A percentile compares a stretch with the other conserved stretches of the same genome.
These are phyloP conservation scores for Odontomachus brunneus DNA, from an alignment of 1,140 invertebrate species.

Conservation along the genomic window DNA sequence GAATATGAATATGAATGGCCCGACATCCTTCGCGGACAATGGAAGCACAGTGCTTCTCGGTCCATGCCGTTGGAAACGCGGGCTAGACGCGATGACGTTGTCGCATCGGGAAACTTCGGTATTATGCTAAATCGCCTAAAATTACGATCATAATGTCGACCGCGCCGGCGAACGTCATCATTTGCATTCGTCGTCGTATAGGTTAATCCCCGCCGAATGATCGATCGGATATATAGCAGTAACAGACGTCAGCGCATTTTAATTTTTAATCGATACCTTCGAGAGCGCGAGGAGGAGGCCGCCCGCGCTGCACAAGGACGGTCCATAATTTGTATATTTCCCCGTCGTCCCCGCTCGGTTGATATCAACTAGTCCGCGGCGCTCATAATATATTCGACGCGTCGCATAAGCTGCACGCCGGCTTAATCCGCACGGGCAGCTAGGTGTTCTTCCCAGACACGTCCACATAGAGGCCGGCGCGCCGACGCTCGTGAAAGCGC, in stretches of 20 bases:
- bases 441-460: conserved; percentile 3
- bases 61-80: background rate
- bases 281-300: background rate
- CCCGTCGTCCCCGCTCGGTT: conserved; percentile 12
- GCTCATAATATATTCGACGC: conserved; percentile 31
- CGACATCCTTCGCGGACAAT: conserved; percentile 26
- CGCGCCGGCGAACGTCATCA: conserved; percentile 8
- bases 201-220: background rate
- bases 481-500: conserved; percentile 1
- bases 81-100: background rate
- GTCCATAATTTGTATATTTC: conserved; percentile 8
- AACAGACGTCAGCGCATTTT: background rate
- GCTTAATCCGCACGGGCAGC: conserved; percentile 21
- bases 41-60: background rate
- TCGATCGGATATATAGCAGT: background rate
- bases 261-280: conserved; percentile 26
- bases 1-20: conserved; percentile 1
- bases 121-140: conserved; percentile 4
- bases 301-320: background rate
- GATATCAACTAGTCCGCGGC: conserved; percentile 22
- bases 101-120: conserved; percentile 5
- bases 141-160: background rate
- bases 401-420: conserved; percentile 18
- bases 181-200: background rate
- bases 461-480: too few species aligned